Conservation (phyloP, 2,888 invertebrate genomes). For the Clanis bilineata region DNA sequence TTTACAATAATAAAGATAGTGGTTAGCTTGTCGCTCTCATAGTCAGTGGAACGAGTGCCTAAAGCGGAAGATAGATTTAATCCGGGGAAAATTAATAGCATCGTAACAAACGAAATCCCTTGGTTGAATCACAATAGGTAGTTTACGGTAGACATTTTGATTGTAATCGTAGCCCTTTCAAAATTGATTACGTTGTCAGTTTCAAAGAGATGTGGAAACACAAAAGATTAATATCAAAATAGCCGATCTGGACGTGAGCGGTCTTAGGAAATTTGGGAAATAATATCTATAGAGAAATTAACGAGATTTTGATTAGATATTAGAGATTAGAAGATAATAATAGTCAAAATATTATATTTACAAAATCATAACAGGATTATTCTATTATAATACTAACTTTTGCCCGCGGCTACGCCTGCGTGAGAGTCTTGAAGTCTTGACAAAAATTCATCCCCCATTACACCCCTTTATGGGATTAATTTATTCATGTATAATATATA, state of each 20-base stretch:
- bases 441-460: no score
- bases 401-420: no score
- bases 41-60: neutral
- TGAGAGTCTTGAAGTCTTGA: no score
- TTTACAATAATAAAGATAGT: no score
- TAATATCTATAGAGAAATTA: no score
- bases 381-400: no score
- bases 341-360: neutral
- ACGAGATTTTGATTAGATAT: no score
- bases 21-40: neutral
- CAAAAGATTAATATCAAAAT: neutral
- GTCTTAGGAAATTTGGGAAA: neutral
- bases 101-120: neutral
- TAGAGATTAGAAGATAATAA: no score
- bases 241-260: neutral
- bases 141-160: neutral
- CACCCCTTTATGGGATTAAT: no score
- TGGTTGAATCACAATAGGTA: neutral
- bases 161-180: neutral
- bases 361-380: neutral
- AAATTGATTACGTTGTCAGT: neutral
- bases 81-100: neutral
- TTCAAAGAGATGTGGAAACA: neutral
- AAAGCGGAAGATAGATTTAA: neutral
- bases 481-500: no score